Evolutionary conservation across 2,797 vertebrate species (phyloP), one percentile per base, ranked within the genome.

Genomic region (Siniperca obscura): DNA sequence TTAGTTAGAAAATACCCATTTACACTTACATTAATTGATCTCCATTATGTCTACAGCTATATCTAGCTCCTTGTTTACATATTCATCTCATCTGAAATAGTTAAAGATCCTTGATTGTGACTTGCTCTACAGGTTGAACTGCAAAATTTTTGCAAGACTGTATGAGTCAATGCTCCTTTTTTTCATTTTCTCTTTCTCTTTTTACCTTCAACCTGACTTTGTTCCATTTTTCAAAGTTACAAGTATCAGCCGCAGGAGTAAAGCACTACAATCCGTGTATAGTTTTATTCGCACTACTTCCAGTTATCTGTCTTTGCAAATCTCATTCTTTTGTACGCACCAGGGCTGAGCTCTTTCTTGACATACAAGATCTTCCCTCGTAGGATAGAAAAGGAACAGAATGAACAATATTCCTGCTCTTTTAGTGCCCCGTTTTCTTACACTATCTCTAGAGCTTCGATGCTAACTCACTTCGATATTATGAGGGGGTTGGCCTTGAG

Each of bases 121-220:
- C 81, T 83, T 10, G 80, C 53, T 81, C 62, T 76, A 82, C 85
- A 82, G 83, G 89, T 91, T 87, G 7, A 77, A 66, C 84, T 86
- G 22, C 27, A 67, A 74, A 64, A 60, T 14, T 52, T 85, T 50
- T 38, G 55, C 11, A 5, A 59, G n/a, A 11, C 19, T 74, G 38
- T 13, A 53, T 87, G 66, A 81, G 80, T 87, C 72, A 90, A 10
- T 56, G 46, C 52, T 77, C 9, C 44, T 50, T 42, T 70, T 12
- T 69, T 56, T 61, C 34, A 25, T 48, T 74, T 44, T 73, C 50
- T 78, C 60, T 69, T 57, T 46, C 7, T 30, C 52, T 57, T 69
- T 44, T 50, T 34, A 56, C 36, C 27, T 65, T 76, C 22, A 75
- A 56, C 25, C 19, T 62, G 25, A 68, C 67, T 74, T 80, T 75